Base-by-base conservation (phyloP, 2,797 vertebrate species). In the Argyrosomus regius region DNA sequence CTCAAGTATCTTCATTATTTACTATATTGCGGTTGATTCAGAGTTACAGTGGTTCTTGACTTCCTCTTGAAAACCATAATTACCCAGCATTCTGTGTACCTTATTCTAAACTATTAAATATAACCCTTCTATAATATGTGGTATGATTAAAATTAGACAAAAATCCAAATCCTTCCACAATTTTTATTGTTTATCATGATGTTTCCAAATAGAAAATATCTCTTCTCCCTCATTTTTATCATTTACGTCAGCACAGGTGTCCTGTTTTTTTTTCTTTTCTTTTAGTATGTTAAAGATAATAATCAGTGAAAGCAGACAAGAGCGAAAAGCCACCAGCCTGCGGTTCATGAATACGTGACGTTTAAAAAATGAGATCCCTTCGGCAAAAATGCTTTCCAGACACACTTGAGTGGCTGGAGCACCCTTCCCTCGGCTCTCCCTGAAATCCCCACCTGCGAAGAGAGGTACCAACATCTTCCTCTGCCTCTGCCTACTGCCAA, bases 401-500 rank as follows among this genome's bases (percentile, higher is more conserved):
- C 35, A 14, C 50, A 52, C 56, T 70, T 64, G 48, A 66, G 20
- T 81, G 52, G 60, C 61, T 73, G 24, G 10, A 72, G 56, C 61
- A 41, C 43, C 73, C 57, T 69, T 75, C 50, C 59, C 58, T 50
- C 24, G 57, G 14, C 63, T 62, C 74, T 59, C 35, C 52, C 67
- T 57, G 46, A 83, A 75, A 74, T 86, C 79, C 77, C 86, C 82
- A 84, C 74, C 79, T 82, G 76, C 13, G 31, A 75, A 35, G 26
- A 72, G 28, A 62, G 60, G 77, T 75, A 81, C 78, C 81, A 78
- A 77, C 83, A 76, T 82, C 77, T 26, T 85, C 35, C 72, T 75
- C 71, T 75, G 49, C 77, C 78, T 59, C 58, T 78, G 61, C 39
- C 41, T 3, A 11, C 61, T 72, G 65, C 72, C 78, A 67, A 83